A percentile compares a stretch with the other conserved stretches of the same genome.
Evolutionary conservation across 1,140 invertebrate species (phyloP).

Genomic region (Caerostris extrusa): DNA sequence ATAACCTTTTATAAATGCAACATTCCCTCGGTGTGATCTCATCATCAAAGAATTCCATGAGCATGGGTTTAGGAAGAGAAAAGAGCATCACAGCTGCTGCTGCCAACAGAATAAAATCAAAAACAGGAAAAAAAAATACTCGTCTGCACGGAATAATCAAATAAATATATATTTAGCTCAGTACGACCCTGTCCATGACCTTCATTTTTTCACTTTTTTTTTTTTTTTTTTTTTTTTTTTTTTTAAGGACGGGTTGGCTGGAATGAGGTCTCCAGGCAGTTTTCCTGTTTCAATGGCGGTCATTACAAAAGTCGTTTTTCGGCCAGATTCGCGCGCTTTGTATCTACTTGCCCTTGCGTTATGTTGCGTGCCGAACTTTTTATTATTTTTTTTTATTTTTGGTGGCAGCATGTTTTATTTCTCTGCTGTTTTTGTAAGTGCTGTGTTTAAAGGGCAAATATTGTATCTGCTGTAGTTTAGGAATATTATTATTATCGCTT

Average conservation of each 20-base stretch:
- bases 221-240: constrained; percentile 15
- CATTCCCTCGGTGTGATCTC: not conserved
- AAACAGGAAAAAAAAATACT: constrained; percentile 48
- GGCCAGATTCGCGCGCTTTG: not conserved
- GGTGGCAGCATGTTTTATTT: constrained; percentile 2
- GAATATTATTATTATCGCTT: not conserved
- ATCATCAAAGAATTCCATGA: not conserved
- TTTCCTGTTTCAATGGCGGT: constrained; percentile 54
- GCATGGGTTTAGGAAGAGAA: not conserved
- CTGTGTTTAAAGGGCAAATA: not conserved
- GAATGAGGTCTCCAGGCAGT: constrained; percentile 65
- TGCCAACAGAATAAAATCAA: not conserved
- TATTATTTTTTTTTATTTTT: not conserved
- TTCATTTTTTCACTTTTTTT: not conserved
- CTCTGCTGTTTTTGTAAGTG: not conserved
- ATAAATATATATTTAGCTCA: constrained; percentile 51
- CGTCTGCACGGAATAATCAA: constrained; percentile 35
- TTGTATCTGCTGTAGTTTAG: not conserved
- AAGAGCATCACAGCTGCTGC: not conserved
- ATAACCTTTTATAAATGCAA: not conserved
- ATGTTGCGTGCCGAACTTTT: not conserved
- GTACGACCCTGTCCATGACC: constrained; percentile 65
- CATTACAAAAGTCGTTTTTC: not conserved
- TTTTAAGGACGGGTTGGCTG: constrained; percentile 14
- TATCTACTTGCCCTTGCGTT: not conserved